A percentile compares a stretch with the other conserved stretches of the same genome.
Conservation (phyloP, 2,888 invertebrate species). For the Chrysotoxum bicinctum region DNA sequence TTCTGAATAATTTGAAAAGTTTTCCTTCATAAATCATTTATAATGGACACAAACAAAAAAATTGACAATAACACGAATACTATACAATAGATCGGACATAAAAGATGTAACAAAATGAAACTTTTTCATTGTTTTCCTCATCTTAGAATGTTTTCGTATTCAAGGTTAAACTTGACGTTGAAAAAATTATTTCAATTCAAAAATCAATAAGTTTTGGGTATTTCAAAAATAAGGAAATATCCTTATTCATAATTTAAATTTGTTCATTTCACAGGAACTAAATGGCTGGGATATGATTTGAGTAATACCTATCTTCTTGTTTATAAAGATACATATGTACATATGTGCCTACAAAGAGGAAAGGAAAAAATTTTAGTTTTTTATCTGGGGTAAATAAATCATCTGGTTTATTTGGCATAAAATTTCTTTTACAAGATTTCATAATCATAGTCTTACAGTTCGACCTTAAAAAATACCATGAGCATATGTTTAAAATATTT, state of each 20-base stretch:
- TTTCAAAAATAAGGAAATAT: not conserved
- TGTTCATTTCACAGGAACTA: not conserved
- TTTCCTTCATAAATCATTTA: constrained; percentile 20
- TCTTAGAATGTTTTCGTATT: not conserved
- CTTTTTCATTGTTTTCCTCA: not conserved
- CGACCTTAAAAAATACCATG: constrained; percentile 7
- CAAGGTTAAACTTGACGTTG: not conserved
- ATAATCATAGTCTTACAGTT: not conserved
- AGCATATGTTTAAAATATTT: constrained; percentile 23
- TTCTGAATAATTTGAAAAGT: constrained; percentile 44
- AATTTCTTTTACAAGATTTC: constrained; percentile 10
- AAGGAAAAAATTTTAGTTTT: not conserved
- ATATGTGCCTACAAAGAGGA: too few relatives aligned
- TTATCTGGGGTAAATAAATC: not conserved
- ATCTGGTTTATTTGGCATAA: constrained; percentile 16
- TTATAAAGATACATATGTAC: not conserved
- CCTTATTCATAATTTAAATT: not conserved
- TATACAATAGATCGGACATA: not conserved
- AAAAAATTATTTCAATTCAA: not conserved
- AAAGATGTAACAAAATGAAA: not conserved
- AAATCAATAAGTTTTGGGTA: not conserved
- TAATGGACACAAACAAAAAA: not conserved
- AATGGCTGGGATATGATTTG: not conserved
- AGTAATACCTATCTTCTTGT: not conserved
- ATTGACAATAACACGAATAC: not conserved